Conservation (phyloP, 2,888 invertebrate genomes). For the Atethmia centrago region DNA sequence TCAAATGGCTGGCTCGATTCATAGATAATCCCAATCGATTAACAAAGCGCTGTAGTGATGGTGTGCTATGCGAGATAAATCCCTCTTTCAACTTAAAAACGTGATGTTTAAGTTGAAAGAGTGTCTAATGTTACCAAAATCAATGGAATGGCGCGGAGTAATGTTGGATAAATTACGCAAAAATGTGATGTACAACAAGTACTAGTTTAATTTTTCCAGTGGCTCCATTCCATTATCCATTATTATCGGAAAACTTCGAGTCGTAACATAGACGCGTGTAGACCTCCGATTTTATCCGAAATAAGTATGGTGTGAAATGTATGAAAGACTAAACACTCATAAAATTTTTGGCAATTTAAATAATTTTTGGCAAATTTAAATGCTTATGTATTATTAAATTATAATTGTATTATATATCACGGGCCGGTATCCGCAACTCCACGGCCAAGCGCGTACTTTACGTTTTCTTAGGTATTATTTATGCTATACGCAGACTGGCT, state of each 20-base stretch:
- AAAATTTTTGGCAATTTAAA: not conserved
- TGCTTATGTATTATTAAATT: not conserved
- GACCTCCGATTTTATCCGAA: not conserved
- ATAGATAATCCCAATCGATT: slow-evolving; percentile 2
- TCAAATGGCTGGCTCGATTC: not conserved
- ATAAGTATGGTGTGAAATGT: not conserved
- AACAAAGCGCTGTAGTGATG: not conserved
- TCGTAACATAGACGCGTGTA: not conserved
- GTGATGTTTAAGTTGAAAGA: too few relatives aligned
- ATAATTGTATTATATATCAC: not conserved
- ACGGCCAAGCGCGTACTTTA: not conserved
- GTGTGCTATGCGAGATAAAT: slow-evolving; percentile 6
- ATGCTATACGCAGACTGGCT: not conserved
- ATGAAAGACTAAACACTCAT: not conserved
- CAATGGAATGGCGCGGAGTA: not conserved
- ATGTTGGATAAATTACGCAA: not conserved
- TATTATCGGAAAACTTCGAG: not conserved
- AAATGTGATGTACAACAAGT: not conserved
- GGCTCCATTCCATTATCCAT: not conserved
- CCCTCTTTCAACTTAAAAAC: not conserved
- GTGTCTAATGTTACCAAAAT: not conserved
- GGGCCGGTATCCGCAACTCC: too few relatives aligned
- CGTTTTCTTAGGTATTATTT: not conserved
- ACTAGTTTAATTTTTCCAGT: not conserved
- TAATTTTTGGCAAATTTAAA: not conserved